Conservation (phyloP, 2,113 vertebrate genomes). For the Euleptes europaea region DNA sequence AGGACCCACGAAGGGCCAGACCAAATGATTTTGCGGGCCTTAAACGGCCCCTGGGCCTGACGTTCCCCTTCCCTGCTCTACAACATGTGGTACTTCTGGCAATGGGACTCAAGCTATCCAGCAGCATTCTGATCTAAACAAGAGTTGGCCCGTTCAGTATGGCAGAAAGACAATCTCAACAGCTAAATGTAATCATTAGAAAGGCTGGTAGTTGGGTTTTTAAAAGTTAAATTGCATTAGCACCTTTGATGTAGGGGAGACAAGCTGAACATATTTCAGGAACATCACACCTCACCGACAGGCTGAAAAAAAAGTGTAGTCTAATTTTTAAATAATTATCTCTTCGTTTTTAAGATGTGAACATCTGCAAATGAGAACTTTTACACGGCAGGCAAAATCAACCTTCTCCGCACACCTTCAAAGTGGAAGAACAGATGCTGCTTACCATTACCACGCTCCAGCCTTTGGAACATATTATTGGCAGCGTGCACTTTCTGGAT, state of each 20-base stretch:
- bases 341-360: conserved; percentile 46
- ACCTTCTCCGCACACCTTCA: conserved; percentile 10
- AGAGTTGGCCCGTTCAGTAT: neutral
- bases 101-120: neutral
- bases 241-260: conserved; percentile 54
- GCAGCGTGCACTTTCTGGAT: neutral
- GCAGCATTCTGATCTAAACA: neutral
- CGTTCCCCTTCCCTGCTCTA: no score
- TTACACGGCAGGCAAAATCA: conserved; percentile 26
- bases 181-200: conserved; percentile 54
- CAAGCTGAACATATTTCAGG: conserved; percentile 58
- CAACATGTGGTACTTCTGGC: neutral
- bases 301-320: conserved; percentile 33
- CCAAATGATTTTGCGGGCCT: no score
- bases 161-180: conserved; percentile 42
- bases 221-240: conserved; percentile 10
- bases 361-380: conserved; percentile 56
- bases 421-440: conserved; percentile 40
- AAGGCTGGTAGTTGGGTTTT: conserved; percentile 20
- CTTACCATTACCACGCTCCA: conserved; percentile 14
- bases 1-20: no score
- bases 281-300: conserved; percentile 40
- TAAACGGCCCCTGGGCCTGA: no score
- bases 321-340: conserved; percentile 61
- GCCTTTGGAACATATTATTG: conserved; percentile 31